These are phyloP conservation scores for Argyresthia goedartella DNA, from an alignment of 2,888 invertebrate species.

Conservation along the genomic window DNA sequence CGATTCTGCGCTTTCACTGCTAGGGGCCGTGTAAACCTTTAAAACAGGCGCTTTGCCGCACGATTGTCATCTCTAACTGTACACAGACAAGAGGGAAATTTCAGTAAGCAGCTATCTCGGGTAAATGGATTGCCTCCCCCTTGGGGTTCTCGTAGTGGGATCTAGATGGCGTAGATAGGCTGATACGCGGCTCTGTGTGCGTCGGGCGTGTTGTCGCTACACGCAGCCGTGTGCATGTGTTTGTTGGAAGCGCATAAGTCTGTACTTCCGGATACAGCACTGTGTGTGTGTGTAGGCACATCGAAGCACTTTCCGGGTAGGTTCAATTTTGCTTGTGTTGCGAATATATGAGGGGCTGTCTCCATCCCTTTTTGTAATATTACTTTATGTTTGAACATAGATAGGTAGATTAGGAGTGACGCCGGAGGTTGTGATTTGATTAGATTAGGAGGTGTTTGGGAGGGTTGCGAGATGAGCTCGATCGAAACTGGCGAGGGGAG, in stretches of 20 bases:
- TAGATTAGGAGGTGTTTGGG: slow-evolving; percentile 69
- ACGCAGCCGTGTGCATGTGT: slow-evolving; percentile 29
- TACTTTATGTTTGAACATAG: slow-evolving; percentile 66
- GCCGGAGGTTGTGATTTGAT: slow-evolving; percentile 70
- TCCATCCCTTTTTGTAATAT: slow-evolving; percentile 67
- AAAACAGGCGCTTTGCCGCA: slow-evolving; percentile 58
- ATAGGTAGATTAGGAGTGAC: slow-evolving; percentile 62
- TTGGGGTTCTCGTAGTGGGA: slow-evolving; percentile 69
- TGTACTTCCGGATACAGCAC: slow-evolving; percentile 53
- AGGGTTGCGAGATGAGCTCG: slow-evolving; percentile 62
- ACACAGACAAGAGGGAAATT: slow-evolving; percentile 53
- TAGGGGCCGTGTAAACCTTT: slow-evolving; percentile 71
- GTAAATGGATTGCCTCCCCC: slow-evolving; percentile 71
- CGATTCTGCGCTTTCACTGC: slow-evolving; percentile 72
- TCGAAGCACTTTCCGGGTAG: slow-evolving; percentile 56
- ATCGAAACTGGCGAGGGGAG: slow-evolving; percentile 55
- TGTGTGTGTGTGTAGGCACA: slow-evolving; percentile 40
- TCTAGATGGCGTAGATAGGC: slow-evolving; percentile 71
- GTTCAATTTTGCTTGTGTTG: slow-evolving; percentile 67
- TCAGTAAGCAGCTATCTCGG: slow-evolving; percentile 37
- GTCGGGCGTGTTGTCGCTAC: slow-evolving; percentile 14
- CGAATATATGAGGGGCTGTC: slow-evolving; percentile 67
- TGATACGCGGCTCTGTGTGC: slow-evolving; percentile 58
- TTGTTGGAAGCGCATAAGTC: slow-evolving; percentile 26
- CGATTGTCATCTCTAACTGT: slow-evolving; percentile 65